Evolutionary conservation across 2,888 invertebrate species (phyloP).

Genomic region (Brachynemurus nebulosus): DNA sequence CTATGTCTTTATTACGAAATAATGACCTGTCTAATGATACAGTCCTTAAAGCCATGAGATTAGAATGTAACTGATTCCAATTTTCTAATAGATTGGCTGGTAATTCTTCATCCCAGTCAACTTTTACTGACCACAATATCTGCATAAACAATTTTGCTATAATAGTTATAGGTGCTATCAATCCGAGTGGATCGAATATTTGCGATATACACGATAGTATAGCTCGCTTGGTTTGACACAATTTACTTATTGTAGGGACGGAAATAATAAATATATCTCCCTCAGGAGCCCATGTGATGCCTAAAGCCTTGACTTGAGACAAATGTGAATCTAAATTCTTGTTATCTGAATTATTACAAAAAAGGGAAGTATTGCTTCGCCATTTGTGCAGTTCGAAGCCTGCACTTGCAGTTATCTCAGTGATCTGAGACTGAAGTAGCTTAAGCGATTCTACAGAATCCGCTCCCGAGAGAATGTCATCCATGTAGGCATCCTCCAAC

Average conservation of each 20-base stretch:
- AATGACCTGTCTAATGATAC: no score
- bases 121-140: background rate
- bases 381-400: background rate
- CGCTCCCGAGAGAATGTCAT: slow-evolving; percentile 9
- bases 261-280: background rate
- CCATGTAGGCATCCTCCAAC: slow-evolving; percentile 10
- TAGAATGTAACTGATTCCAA: background rate
- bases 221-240: background rate
- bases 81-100: background rate
- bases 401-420: background rate
- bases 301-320: background rate
- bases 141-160: background rate
- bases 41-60: no score
- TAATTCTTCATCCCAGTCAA: background rate
- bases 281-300: background rate
- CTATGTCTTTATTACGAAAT: no score
- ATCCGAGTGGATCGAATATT: background rate
- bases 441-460: background rate
- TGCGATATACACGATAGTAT: background rate
- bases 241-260: background rate
- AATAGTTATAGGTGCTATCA: background rate
- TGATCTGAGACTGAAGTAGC: background rate
- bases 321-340: no score
- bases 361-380: no score
- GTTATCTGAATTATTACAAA: no score